Evolutionary conservation across 2,113 vertebrate genomes (phyloP).

Genomic region (Caretta caretta): DNA sequence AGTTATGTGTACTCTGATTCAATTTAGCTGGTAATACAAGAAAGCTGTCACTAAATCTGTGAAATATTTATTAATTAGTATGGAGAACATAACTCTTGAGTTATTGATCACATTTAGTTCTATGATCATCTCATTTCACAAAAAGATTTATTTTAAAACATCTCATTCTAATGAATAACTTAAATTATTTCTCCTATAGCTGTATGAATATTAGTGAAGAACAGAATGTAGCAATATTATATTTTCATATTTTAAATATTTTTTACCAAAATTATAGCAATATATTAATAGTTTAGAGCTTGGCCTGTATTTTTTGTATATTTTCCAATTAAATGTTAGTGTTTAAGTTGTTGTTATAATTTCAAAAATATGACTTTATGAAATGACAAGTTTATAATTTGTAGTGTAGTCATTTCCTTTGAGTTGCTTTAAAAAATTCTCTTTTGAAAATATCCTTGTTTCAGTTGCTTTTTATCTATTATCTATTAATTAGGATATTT

Average conservation of each 20-base stretch:
- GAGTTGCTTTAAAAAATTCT: not conserved
- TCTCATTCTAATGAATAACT: not conserved
- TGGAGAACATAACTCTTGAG: not conserved
- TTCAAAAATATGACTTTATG: not conserved
- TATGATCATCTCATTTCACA: not conserved
- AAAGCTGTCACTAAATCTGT: not conserved
- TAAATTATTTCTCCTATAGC: not conserved
- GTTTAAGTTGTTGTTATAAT: not conserved
- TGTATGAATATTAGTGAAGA: not conserved
- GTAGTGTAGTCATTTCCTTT: not conserved
- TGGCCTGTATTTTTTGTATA: not conserved
- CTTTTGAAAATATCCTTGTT: not conserved
- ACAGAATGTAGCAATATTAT: not conserved
- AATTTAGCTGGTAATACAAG: not conserved
- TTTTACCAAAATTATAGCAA: not conserved
- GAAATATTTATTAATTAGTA: not conserved
- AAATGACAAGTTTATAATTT: not conserved
- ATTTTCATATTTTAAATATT: not conserved
- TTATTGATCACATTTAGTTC: not conserved
- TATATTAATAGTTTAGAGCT: not conserved
- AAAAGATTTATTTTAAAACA: not conserved
- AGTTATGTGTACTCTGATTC: not conserved
- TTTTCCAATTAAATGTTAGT: not conserved
- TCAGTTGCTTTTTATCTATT: not conserved
- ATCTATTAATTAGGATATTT: not conserved